Evolutionary conservation across 2,888 invertebrate species (phyloP), one percentile per base, ranked within the genome.

Genomic region (Chironomus riparius): DNA sequence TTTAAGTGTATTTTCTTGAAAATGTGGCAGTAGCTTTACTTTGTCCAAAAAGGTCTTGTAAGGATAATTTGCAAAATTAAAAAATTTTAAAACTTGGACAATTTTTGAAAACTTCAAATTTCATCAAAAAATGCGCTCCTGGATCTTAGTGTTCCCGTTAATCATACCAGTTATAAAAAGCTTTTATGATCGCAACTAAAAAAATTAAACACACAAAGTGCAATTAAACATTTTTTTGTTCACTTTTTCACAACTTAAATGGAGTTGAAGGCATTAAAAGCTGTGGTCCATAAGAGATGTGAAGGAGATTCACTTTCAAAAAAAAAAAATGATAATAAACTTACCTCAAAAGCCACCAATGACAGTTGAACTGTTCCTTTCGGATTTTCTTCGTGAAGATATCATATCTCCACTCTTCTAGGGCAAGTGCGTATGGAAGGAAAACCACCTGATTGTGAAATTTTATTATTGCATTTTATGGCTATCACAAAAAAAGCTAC

Each of bases 321-420:
- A 28, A 28, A 4, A 38, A 10, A 38, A 1, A 10, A 1, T 38
- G 69, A 47, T 68, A 28, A 69, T 28, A n/a, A n/a, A 10, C 78
- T 78, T 81, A 92, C 92, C 92, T 90, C 72, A 95, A 83, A 81
- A 93, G 87, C 91, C 94, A 94, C 91, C 93, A 95, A 79, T 94
- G 92, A 78, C 94, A 93, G 81, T 94, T 95, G 82, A 93, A 92
- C 79, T 92, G 89, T 68, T 92, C 90, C 80, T 91, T 91, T 77
- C 87, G 87, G 0, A 92, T 86, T 61, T 88, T 87, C 0, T 92
- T 92, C 68, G 89, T 90, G 81, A 94, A 95, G 0, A 95, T 88
- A 79, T 93, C 93, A 88, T 93, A 94, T 38, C 95, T 85, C 94
- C 94, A 95, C 78, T 88, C 88, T 80, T 96, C 95, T 87, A 95